Evolutionary conservation across 2,113 vertebrate genomes (phyloP).

Genomic region (Okapia johnstoni): DNA sequence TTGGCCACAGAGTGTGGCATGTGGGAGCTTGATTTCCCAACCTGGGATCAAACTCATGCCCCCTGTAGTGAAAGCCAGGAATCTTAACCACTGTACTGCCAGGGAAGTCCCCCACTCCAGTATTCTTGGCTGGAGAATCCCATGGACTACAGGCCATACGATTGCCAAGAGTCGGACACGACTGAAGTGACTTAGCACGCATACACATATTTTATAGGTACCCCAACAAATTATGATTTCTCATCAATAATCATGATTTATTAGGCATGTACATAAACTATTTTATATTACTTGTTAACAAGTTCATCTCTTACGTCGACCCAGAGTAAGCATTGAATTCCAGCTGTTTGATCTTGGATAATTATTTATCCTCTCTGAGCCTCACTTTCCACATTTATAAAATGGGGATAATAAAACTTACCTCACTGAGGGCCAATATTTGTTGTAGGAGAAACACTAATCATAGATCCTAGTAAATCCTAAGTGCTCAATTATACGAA

Average conservation of each 20-base stretch:
- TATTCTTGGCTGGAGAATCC: not conserved
- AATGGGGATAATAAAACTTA: not conserved
- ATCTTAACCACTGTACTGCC: not conserved
- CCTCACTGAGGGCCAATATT: not conserved
- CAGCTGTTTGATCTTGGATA: not conserved
- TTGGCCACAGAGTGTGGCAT: not conserved
- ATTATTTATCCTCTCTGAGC: not conserved
- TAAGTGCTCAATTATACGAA: not conserved
- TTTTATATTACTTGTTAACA: conserved; percentile 27
- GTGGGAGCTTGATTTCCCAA: not conserved
- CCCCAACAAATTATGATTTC: not conserved
- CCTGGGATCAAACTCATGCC: not conserved
- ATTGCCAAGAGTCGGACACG: not conserved
- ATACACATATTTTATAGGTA: not conserved
- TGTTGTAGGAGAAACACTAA: not conserved
- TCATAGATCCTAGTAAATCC: not conserved
- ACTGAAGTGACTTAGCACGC: not conserved
- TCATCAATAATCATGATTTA: conserved; percentile 5
- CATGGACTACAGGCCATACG: not conserved
- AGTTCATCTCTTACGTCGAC: not conserved
- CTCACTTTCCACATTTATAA: not conserved
- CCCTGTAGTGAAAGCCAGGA: not conserved
- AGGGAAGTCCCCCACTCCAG: not conserved
- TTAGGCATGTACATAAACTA: not conserved
- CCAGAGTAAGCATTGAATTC: not conserved